Evolutionary conservation across 2,113 vertebrate species (phyloP).

Genomic region (Eulacestoma nigropectus): DNA sequence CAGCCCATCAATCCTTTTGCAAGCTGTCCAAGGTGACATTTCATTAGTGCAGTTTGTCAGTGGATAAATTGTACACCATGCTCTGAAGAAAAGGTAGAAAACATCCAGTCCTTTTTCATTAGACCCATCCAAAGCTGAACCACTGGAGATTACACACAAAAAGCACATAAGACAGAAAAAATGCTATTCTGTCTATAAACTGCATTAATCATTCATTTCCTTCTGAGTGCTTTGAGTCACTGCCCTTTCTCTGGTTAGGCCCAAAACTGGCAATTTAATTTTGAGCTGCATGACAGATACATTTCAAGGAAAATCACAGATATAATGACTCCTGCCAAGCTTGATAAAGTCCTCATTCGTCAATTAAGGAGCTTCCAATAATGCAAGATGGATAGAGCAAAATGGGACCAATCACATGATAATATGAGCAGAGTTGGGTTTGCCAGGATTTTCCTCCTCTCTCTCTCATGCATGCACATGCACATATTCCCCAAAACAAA

Average conservation of each 20-base stretch:
- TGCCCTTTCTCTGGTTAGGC: slow-evolving; percentile 68
- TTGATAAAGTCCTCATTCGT: slow-evolving; percentile 88
- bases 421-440: not conserved
- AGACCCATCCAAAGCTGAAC: slow-evolving; percentile 77
- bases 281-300: slow-evolving; percentile 80
- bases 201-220: slow-evolving; percentile 84
- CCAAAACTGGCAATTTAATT: slow-evolving; percentile 78
- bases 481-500: not conserved
- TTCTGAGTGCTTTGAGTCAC: slow-evolving; percentile 75
- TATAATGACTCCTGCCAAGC: slow-evolving; percentile 85
- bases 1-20: slow-evolving; percentile 83
- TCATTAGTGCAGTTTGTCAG: slow-evolving; percentile 94
- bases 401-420: slow-evolving; percentile 70
- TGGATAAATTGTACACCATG: slow-evolving; percentile 83
- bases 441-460: not conserved
- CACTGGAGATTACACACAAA: slow-evolving; percentile 78
- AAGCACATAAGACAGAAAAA: slow-evolving; percentile 71
- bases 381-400: slow-evolving; percentile 70
- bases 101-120: slow-evolving; percentile 86
- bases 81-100: slow-evolving; percentile 76
- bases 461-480: accelerated
- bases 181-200: slow-evolving; percentile 78
- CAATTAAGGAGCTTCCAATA: slow-evolving; percentile 85
- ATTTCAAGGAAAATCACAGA: slow-evolving; percentile 86
- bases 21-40: slow-evolving; percentile 90